Conservation (phyloP, 1,140 invertebrate species). For the Drosophila nigromelanica region DNA sequence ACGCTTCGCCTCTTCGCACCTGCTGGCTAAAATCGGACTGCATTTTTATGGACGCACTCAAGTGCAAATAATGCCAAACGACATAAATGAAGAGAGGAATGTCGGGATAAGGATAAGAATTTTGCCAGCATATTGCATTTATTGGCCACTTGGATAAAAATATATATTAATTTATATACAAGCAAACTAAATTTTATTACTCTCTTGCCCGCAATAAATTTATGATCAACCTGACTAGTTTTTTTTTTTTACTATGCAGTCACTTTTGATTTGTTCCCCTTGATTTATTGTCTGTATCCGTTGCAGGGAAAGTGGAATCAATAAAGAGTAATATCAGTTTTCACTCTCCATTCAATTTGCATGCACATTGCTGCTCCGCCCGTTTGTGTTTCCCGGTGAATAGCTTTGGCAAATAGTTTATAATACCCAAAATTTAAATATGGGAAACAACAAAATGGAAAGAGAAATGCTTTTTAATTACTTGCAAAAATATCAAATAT, state of each 20-base stretch:
- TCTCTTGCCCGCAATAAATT: not conserved
- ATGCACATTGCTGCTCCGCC: not conserved
- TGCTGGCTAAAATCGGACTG: constrained; percentile 44
- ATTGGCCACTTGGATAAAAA: constrained; percentile 57
- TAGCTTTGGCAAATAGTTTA: not conserved
- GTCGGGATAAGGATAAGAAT: constrained; percentile 1
- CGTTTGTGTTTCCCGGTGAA: not conserved
- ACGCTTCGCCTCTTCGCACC: not conserved
- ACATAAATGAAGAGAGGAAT: not conserved
- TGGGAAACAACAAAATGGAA: not conserved
- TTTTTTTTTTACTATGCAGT: not conserved
- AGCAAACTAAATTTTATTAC: not conserved
- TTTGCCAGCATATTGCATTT: constrained; percentile 54
- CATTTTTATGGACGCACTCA: constrained; percentile 58
- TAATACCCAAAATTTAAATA: constrained; percentile 1
- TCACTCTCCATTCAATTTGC: constrained; percentile 17
- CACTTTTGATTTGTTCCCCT: not conserved
- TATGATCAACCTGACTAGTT: not conserved
- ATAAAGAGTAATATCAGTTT: not conserved
- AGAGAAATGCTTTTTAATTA: constrained; percentile 16
- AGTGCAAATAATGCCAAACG: constrained; percentile 57
- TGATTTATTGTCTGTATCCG: not conserved
- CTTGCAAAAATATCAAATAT: constrained; percentile 16
- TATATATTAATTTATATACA: not conserved
- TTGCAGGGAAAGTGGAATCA: not conserved